Evolutionary conservation across 2,113 vertebrate species (phyloP), one percentile per base, ranked within the genome.

Genomic region (Toxotes chatareus): DNA sequence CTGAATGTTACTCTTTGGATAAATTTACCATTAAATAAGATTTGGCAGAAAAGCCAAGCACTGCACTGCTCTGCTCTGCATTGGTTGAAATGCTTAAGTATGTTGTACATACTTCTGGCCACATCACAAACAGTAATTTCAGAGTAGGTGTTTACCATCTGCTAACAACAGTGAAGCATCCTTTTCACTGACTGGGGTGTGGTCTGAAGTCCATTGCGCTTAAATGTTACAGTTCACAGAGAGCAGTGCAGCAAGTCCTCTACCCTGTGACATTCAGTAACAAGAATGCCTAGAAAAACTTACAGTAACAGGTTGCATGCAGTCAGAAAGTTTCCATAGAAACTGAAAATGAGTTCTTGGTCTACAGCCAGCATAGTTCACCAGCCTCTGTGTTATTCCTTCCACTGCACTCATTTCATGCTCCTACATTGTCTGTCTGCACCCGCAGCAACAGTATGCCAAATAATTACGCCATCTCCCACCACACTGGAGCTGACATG

Each of bases 321-420:
- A 51, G 32, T 53, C 32, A 17, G n/a, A 34, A 78, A 44, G 62
- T 79, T 64, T 80, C 21, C 49, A 85, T 4, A 75, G 68, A 84
- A 70, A 73, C 73, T 44, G 31, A 55, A 78, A 27, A 67, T 60
- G 1, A 69, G 19, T 23, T n/a, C 8, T 47, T 80, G 56, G 17
- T 47, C 11, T 70, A 16, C 31, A 59, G 71, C 60, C 34, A 51
- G 47, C 32, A n/a, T 16, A 65, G 34, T 57, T 68, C 67, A 47
- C 32, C n/a, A 11, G 10, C 63, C 32, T 34, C 12, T 6, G 36
- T 64, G n/a, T 60, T 79, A 31, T 63, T 70, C 14, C 13, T 64
- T 46, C 13, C 27, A 40, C 59, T 46, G 3, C 60, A 19, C 27
- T 70, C 36, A 56, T 74, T 42, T 27, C 59, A 71, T 61, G 57